Evolutionary conservation across 1,140 invertebrate species (phyloP), one percentile per base, ranked within the genome.

Genomic region (Pseudoatta argentina): DNA sequence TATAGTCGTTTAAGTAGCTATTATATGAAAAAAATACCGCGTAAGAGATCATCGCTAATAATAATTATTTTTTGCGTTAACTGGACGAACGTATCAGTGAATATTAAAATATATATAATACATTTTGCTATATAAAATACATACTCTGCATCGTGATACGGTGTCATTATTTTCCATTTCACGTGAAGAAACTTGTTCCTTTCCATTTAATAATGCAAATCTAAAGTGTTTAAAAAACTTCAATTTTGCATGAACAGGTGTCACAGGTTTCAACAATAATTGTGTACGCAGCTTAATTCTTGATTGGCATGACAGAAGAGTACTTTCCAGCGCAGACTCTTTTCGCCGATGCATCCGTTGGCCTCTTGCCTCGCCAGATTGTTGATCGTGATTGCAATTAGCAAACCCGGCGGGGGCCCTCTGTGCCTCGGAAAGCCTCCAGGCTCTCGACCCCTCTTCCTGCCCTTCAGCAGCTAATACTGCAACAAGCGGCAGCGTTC

Each of bases 301-400:
- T 39, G 57, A 72, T 73, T 79, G 77, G 77, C 78, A 63, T 76
- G 55, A 83, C 78, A 86, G 81, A 90, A 27, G 48, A 86, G 67
- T n/a, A 48, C 87, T 87, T 89, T 75, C 86, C 61, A 77, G 73
- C 72, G 63, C 30, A 81, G 89, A 77, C 59, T 64, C 79, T 76
- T 85, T 88, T 87, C 76, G 76, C 75, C 63, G 53, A 83, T 75
- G 72, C 73, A 86, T 79, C 44, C 72, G 66, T 77, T 86, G 75
- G 78, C 53, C 86, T 78, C 59, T 85, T 88, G 76, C 78, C 87
- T 88, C 82, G 59, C 86, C 87, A 91, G 91, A 91, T 91, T 89
- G 91, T 90, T 87, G 85, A 88, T 87, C 86, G 87, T 91, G 92
- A 93, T 93, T 93, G 93, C 92, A 93, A 93, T 93, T 93, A 93